Base-by-base conservation (phyloP, 2,797 vertebrate genomes). In the Eurystomus glaucurus region DNA sequence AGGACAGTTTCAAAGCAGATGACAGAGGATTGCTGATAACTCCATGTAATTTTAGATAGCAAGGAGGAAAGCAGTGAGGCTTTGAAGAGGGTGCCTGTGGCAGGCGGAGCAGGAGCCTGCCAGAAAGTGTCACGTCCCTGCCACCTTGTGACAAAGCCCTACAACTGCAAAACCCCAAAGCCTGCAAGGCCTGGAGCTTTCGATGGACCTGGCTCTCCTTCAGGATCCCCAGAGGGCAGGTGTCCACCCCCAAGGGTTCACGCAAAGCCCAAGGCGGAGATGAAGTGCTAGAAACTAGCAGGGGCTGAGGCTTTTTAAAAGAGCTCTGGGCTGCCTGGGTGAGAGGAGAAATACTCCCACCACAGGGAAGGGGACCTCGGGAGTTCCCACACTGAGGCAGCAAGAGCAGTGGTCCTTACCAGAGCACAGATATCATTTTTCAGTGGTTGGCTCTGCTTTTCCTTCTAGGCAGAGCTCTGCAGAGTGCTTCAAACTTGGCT, bases 101-200 rank as follows among this genome's bases (percentile, higher is more conserved):
- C 50, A 58, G 75, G 45, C 62, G 35, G 81, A 70, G 65, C n/a
- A 26, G 37, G 3, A 65, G 74, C 2, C 4, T 41, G 50, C 33
- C 87, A 54, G 60, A 76, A 66, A 82, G 52, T 54, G 91, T 95
- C 93, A 37, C 78, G 1, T 94, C 94, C 85, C 96, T 92, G 96
- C 97, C 97, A 92, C 93, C 96, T 97, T 89, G 94, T 94, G 97
- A 96, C 90, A 55, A 90, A 11, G 60, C 5, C 0, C 60, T 35
- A 90, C 88, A 93, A 96, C 80, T 96, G 88, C 95, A 96, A 35
- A 96, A 13, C 28, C 37, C 61, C 76, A 3, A 18, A 39, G 28
- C 39, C 55, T 28, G 10, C 66, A 3, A 57, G 43, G 26, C 37
- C 60, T 18, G 79, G 26, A 29, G 62, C 22, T 62, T 41, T 18